Percentiles rank a stretch among this genome's conserved stretches.
These are phyloP conservation scores for Boulengeromyrus knoepffleri DNA, from an alignment of 2,113 vertebrate species.

Conservation along the genomic window DNA sequence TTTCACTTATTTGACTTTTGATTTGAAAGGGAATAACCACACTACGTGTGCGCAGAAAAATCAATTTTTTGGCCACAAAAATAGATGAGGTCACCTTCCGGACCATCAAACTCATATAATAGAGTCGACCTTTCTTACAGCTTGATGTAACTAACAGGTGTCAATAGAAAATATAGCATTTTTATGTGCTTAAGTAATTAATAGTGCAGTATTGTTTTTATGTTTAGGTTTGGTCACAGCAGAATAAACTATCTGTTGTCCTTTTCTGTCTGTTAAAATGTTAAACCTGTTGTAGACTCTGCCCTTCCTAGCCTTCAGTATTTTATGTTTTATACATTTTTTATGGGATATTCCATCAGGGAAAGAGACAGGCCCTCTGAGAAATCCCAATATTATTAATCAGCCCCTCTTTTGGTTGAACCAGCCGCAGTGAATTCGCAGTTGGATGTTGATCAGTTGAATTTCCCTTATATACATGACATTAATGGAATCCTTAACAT, in stretches of 20 bases:
- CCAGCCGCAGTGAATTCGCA: no score
- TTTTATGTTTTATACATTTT: background rate
- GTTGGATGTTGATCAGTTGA: background rate
- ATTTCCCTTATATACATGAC: background rate
- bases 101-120: no score
- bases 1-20: no score
- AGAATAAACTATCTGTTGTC: background rate
- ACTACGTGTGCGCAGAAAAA: no score
- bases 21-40: no score
- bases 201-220: no score
- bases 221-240: background rate
- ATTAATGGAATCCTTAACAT: background rate
- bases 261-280: background rate
- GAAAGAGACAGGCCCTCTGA: background rate
- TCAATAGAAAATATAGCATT: no score
- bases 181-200: no score
- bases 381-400: background rate
- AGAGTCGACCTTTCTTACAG: no score
- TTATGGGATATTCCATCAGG: background rate
- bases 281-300: background rate
- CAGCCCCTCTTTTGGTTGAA: background rate
- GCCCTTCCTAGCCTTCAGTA: background rate
- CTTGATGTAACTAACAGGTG: no score
- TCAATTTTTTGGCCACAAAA: no score
- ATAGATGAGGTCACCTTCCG: no score